phyloP scores from a whole-genome alignment of 1,140 invertebrate species.

The Nephotettix cincticeps region DNA sequence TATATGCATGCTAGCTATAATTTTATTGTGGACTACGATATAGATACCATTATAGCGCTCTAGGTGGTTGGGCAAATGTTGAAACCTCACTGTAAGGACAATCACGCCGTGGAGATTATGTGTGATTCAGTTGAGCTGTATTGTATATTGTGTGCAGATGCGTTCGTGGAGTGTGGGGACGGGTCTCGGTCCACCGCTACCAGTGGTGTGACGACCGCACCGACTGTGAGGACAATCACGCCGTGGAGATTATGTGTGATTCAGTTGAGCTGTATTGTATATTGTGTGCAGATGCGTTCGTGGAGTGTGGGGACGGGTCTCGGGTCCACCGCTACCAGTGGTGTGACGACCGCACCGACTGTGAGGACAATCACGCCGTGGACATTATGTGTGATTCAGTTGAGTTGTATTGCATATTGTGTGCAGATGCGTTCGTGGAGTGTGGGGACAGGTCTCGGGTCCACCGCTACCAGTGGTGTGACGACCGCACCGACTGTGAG shows the following conservation, averaged over 20 bases:
- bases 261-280: not conserved
- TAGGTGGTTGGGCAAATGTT: too few relatives aligned
- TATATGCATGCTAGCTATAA: too few relatives aligned
- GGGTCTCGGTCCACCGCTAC: conserved; percentile 45
- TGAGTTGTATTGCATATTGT: too few relatives aligned
- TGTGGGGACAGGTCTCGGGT: conserved; percentile 47
- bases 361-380: conserved; percentile 50
- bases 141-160: conserved; percentile 34
- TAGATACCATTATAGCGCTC: too few relatives aligned
- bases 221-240: conserved; percentile 51
- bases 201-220: conserved; percentile 52
- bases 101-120: too few relatives aligned
- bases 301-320: conserved; percentile 45
- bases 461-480: conserved; percentile 49
- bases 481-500: conserved; percentile 51
- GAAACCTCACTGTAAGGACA: too few relatives aligned
- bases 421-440: too few relatives aligned
- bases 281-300: conserved; percentile 35
- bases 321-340: conserved; percentile 46
- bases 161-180: conserved; percentile 44
- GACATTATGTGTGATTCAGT: conserved; percentile 52
- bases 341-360: conserved; percentile 54
- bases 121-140: too few relatives aligned
- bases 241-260: conserved; percentile 53
- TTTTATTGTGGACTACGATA: too few relatives aligned